A percentile compares a stretch with the other conserved stretches of the same genome.
Conservation (phyloP, 2,888 invertebrate species). For the Agrochola lychnidis region DNA sequence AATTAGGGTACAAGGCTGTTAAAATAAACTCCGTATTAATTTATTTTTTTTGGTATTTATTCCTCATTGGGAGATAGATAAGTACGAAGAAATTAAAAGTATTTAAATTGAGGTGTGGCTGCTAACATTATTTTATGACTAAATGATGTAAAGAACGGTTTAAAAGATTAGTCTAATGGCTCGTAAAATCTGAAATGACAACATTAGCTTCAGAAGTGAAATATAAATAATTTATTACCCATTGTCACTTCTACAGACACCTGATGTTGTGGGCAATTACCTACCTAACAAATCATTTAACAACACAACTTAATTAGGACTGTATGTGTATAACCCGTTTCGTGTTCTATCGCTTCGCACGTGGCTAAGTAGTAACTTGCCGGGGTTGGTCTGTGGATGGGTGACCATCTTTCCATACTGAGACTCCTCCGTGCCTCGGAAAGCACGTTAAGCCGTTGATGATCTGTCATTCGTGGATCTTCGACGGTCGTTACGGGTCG, state of each 20-base stretch:
- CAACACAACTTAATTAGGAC: neutral
- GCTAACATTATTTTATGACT: neutral
- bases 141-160: no score
- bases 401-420: no score
- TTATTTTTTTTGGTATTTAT: neutral
- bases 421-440: no score
- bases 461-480: no score
- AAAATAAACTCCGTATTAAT: neutral
- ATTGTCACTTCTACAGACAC: constrained; percentile 5
- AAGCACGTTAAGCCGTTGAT: no score
- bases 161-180: neutral
- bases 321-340: no score
- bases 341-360: no score
- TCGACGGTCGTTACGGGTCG: no score
- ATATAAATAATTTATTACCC: constrained; percentile 4
- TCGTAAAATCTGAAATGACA: neutral
- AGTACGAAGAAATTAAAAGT: neutral
- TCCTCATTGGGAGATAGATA: neutral
- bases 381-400: no score
- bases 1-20: no score
- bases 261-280: neutral
- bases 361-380: no score
- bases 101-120: neutral
- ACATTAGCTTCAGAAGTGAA: neutral
- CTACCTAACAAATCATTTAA: neutral